These are phyloP conservation scores for Sinodicranocentrus sp. DNA, from an alignment of 2,888 invertebrate species.

Conservation along the genomic window DNA sequence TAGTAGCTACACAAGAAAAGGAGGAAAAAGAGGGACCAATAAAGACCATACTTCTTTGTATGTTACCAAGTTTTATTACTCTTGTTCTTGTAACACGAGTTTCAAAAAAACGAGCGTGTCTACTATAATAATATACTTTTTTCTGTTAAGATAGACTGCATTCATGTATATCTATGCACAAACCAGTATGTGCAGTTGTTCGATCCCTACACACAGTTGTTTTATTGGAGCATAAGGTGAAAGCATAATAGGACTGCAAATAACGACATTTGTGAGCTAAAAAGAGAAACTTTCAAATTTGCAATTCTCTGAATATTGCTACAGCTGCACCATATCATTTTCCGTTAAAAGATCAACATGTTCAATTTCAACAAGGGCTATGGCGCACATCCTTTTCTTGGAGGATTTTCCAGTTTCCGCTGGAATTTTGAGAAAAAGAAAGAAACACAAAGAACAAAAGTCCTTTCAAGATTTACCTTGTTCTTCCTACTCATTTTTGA, in stretches of 20 bases:
- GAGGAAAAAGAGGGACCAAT: conserved; percentile 46
- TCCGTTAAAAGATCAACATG: conserved; percentile 24
- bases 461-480: no score
- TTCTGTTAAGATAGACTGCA: no score
- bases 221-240: not conserved
- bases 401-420: no score
- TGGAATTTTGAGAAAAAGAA: not conserved
- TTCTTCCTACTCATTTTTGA: no score
- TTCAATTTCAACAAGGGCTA: not conserved
- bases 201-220: no score
- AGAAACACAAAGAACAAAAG: not conserved
- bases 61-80: conserved; percentile 55
- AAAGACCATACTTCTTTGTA: conserved; percentile 45
- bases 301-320: conserved; percentile 47
- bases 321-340: conserved; percentile 34
- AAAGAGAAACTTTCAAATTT: conserved; percentile 37
- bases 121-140: no score
- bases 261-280: conserved; percentile 20
- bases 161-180: no score
- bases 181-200: no score
- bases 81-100: conserved; percentile 28
- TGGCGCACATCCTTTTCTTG: no score
- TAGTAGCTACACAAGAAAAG: conserved; percentile 25
- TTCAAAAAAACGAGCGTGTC: not conserved
- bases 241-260: conserved; percentile 22